phyloP scores from a whole-genome alignment of 2,888 invertebrate species.

The Mactromeris polynyma region DNA sequence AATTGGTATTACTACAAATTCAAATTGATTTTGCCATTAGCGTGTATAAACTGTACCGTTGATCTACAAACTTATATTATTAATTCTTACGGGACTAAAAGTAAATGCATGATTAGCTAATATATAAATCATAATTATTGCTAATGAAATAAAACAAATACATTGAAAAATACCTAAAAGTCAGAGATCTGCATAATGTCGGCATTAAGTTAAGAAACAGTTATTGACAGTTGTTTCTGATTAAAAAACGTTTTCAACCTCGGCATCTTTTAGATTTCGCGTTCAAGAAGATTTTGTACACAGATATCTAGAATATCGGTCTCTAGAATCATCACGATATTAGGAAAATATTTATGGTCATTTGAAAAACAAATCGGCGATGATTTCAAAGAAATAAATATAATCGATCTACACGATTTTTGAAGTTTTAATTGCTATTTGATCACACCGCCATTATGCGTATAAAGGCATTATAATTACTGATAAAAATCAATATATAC shows the following conservation, averaged over 20 bases:
- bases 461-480: background rate
- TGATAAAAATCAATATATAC: background rate
- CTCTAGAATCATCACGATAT: slow-evolving; percentile 23
- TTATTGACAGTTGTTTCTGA: background rate
- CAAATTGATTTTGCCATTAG: too few relatives aligned
- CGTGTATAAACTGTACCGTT: too few relatives aligned
- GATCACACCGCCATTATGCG: slow-evolving; percentile 18
- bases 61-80: too few relatives aligned
- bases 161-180: background rate
- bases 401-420: slow-evolving; percentile 44
- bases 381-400: slow-evolving; percentile 47
- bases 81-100: too few relatives aligned
- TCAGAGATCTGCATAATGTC: background rate
- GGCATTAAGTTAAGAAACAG: background rate
- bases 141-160: background rate
- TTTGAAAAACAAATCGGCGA: slow-evolving; percentile 32
- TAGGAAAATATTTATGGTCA: slow-evolving; percentile 24
- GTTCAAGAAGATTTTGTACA: slow-evolving; percentile 1
- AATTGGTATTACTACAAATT: too few relatives aligned
- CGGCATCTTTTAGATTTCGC: slow-evolving; percentile 15
- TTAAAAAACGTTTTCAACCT: background rate
- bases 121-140: too few relatives aligned
- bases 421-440: slow-evolving; percentile 27
- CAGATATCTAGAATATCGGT: slow-evolving; percentile 3
- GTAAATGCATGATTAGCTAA: too few relatives aligned